Conservation (phyloP, 2,113 vertebrate species). For the Gnathonemus echidnorhynchus region DNA sequence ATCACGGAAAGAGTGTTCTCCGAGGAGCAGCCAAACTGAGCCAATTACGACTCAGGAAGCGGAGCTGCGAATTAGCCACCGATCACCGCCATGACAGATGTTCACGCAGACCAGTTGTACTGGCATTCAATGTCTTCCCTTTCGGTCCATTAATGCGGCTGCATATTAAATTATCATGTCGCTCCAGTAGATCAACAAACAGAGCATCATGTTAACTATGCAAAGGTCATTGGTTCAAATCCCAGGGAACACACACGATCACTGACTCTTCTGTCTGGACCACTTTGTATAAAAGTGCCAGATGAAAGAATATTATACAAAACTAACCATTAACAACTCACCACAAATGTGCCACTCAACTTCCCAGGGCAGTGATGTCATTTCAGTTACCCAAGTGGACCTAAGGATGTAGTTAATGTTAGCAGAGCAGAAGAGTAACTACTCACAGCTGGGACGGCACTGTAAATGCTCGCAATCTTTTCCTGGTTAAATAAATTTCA, state of each 20-base stretch:
- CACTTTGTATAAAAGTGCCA: not conserved
- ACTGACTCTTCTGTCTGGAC: not conserved
- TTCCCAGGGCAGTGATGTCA: not conserved
- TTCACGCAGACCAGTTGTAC: not conserved
- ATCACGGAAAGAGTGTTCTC: not conserved
- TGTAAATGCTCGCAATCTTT: not conserved
- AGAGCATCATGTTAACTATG: not conserved
- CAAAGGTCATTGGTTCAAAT: not conserved
- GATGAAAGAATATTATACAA: not conserved
- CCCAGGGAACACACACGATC: not conserved
- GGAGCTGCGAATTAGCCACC: not conserved
- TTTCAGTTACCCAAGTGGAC: not conserved
- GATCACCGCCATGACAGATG: not conserved
- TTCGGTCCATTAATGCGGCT: not conserved
- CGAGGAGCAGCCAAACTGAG: not conserved
- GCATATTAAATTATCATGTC: not conserved
- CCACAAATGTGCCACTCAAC: not conserved
- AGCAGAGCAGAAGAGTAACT: not conserved
- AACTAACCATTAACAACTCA: not conserved
- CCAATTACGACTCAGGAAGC: not conserved
- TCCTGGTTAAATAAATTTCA: not conserved
- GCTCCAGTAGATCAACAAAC: not conserved
- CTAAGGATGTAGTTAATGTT: not conserved
- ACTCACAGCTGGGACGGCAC: not conserved
- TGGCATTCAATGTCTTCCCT: not conserved